A percentile compares a stretch with the other conserved stretches of the same genome.
These are phyloP conservation scores for Caradrina clavipalpis DNA, from an alignment of 2,888 invertebrate genomes.

Conservation along the genomic window DNA sequence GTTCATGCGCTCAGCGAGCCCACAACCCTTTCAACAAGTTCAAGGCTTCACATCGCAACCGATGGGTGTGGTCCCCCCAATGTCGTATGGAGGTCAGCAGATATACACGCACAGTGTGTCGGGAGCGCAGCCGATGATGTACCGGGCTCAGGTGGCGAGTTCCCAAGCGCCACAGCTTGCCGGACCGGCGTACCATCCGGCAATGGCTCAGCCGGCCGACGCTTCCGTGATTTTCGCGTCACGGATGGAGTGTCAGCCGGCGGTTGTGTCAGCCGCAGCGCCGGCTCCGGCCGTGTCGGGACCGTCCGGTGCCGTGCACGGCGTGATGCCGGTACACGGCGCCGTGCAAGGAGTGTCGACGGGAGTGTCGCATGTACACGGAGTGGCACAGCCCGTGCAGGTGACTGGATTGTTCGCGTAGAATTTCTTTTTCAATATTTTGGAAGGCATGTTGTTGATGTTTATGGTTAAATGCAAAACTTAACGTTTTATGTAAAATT, in stretches of 20 bases:
- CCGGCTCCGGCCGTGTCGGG: constrained; percentile 22
- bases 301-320: constrained; percentile 21
- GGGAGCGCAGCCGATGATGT: constrained; percentile 79
- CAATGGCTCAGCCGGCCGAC: constrained; percentile 42
- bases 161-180: constrained; percentile 72
- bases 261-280: constrained; percentile 30
- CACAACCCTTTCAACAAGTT: constrained; percentile 66
- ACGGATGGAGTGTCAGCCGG: constrained; percentile 56
- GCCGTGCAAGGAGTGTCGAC: constrained; percentile 44
- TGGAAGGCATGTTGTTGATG: constrained; percentile 63
- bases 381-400: constrained; percentile 71
- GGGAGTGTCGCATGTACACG: constrained; percentile 63
- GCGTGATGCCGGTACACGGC: constrained; percentile 38
- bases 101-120: constrained; percentile 74
- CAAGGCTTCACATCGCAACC: constrained; percentile 65
- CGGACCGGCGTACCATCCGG: constrained; percentile 40
- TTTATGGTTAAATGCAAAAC: constrained; percentile 32
- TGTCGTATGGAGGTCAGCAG: constrained; percentile 71
- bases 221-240: constrained; percentile 39
- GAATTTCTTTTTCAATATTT: constrained; percentile 19
- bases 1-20: constrained; percentile 74
- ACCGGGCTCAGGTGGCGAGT: constrained; percentile 73
- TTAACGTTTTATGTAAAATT: neutral
- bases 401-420: constrained; percentile 70
- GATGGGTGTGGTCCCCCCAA: constrained; percentile 72